A percentile compares a stretch with the other conserved stretches of the same genome.
These are phyloP conservation scores for Drosophila orosa DNA, from an alignment of 1,140 invertebrate species.

Conservation along the genomic window DNA sequence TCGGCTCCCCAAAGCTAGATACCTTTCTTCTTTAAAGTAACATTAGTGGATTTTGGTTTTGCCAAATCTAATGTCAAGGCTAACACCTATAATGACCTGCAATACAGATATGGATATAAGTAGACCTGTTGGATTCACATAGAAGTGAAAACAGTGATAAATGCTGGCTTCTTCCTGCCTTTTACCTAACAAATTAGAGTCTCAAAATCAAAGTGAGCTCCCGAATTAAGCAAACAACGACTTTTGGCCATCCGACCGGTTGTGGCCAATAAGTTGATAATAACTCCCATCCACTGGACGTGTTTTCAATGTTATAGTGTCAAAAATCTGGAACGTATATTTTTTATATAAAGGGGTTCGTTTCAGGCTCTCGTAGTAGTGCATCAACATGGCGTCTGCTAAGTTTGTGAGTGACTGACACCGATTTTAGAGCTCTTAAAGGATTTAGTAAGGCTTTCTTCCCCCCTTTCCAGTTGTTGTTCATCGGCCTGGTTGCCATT, in stretches of 20 bases:
- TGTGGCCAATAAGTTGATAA: conserved; percentile 1
- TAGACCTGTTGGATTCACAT: not conserved
- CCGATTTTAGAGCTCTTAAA: not conserved
- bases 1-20: not conserved
- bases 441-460: too few species aligned
- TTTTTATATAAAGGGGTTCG: conserved; percentile 43
- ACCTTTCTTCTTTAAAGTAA: not conserved
- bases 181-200: not conserved
- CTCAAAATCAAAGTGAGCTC: not conserved
- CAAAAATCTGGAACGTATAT: not conserved
- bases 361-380: conserved; percentile 58
- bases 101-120: not conserved
- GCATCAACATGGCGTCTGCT: conserved; percentile 69
- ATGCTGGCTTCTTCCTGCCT: conserved; percentile 6
- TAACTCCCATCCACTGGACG: not conserved
- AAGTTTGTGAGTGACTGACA: conserved; percentile 70
- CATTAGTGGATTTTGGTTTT: too few species aligned
- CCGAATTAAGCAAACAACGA: conserved; percentile 1
- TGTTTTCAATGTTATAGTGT: not conserved
- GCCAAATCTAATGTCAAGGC: conserved; percentile 8
- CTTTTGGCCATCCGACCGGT: conserved; percentile 3
- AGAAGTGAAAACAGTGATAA: conserved; percentile 6
- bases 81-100: conserved; percentile 5
- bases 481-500: conserved; percentile 59
- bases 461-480: conserved; percentile 45